phyloP scores from a whole-genome alignment of 2,888 invertebrate species.

The Ochlodes sylvanus region DNA sequence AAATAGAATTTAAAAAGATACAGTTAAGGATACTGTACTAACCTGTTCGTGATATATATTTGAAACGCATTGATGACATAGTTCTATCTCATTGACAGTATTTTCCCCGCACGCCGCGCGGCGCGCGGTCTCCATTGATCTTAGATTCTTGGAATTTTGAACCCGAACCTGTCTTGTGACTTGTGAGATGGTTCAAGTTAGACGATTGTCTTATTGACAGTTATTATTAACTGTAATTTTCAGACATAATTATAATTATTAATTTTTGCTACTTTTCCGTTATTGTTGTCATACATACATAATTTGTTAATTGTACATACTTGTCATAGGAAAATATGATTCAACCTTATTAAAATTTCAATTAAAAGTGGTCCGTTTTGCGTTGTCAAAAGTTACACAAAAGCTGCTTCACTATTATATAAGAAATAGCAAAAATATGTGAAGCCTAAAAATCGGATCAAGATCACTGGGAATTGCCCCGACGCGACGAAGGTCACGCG shows the following conservation, averaged over 20 bases:
- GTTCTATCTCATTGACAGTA: constrained; percentile 27
- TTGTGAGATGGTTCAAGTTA: background rate
- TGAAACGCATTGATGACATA: constrained; percentile 20
- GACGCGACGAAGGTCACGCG: background rate
- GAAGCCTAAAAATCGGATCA: background rate
- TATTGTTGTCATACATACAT: too few relatives aligned
- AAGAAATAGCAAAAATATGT: too few relatives aligned
- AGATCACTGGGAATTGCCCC: background rate
- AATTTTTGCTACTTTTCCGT: too few relatives aligned
- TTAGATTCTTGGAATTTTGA: constrained; percentile 26
- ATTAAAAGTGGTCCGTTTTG: too few relatives aligned
- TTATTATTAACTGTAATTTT: background rate
- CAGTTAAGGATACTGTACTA: background rate
- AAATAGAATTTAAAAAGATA: background rate
- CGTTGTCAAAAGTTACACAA: too few relatives aligned
- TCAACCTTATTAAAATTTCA: too few relatives aligned
- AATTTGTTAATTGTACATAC: too few relatives aligned
- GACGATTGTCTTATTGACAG: background rate
- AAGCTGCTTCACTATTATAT: too few relatives aligned
- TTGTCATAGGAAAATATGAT: too few relatives aligned
- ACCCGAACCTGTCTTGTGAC: constrained; percentile 15
- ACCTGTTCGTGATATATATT: background rate
- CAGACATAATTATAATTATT: too few relatives aligned
- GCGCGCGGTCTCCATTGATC: constrained; percentile 30
- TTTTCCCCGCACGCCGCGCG: constrained; percentile 27